Conservation (phyloP, 1,140 invertebrate species). For the Helicoverpa zea region DNA sequence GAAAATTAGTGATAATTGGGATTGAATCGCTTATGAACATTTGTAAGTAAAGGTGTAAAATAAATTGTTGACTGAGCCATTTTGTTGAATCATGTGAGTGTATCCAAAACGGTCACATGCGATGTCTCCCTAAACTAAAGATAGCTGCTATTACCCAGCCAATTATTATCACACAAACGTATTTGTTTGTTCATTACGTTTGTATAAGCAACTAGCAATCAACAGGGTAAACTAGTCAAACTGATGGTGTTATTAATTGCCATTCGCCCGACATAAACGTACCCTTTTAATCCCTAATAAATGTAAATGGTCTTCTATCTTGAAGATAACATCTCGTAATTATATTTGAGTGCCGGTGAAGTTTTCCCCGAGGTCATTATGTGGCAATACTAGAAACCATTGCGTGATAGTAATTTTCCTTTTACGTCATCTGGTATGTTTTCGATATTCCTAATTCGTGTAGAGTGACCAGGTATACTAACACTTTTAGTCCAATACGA, state of each 20-base stretch:
- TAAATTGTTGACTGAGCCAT: conserved; percentile 10
- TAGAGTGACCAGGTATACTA: neutral
- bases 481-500: too few species aligned
- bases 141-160: neutral
- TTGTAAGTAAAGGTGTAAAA: neutral
- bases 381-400: conserved; percentile 37
- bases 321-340: conserved; percentile 57
- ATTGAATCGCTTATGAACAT: neutral
- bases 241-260: conserved; percentile 46
- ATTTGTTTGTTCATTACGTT: neutral
- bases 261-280: conserved; percentile 34
- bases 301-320: conserved; percentile 50
- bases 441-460: conserved; percentile 52
- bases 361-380: conserved; percentile 42
- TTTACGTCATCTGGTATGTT: conserved; percentile 33
- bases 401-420: conserved; percentile 37
- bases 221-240: conserved; percentile 37
- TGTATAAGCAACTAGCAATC: conserved; percentile 23
- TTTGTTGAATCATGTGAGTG: conserved; percentile 24
- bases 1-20: neutral
- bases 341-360: conserved; percentile 41
- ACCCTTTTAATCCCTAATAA: conserved; percentile 47
- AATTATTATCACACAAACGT: conserved; percentile 12
- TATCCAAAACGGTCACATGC: conserved; percentile 7
- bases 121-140: neutral